A percentile compares a stretch with the other conserved stretches of the same genome.
These are phyloP conservation scores for Xenopus petersii DNA, from an alignment of 2,797 vertebrate species.

Conservation along the genomic window DNA sequence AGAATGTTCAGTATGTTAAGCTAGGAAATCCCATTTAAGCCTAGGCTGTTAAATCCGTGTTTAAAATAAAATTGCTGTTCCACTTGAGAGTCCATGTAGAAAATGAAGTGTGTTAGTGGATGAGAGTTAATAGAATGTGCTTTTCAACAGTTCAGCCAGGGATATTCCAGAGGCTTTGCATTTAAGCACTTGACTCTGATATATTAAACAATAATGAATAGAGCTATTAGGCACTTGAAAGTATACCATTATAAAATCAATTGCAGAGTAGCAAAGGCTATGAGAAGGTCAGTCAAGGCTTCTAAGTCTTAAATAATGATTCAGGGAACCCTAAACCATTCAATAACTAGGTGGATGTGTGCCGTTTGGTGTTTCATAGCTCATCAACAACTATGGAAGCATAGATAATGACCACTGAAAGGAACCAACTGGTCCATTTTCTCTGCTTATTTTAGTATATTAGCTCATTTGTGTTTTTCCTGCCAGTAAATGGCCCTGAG, in stretches of 20 bases:
- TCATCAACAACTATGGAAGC: not conserved
- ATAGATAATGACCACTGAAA: not conserved
- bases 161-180: not conserved
- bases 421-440: not conserved
- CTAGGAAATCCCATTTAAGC: not conserved
- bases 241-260: slow-evolving; percentile 48
- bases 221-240: slow-evolving; percentile 47
- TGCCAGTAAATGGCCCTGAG: too few relatives aligned
- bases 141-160: not conserved
- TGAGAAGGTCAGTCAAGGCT: slow-evolving; percentile 31
- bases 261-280: slow-evolving; percentile 7
- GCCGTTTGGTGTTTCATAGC: not conserved
- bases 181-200: slow-evolving; percentile 21
- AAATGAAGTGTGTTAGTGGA: not conserved
- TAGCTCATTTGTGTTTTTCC: too few relatives aligned
- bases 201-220: slow-evolving; percentile 36
- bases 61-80: not conserved
- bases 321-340: slow-evolving; percentile 9
- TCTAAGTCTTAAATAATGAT: slow-evolving; percentile 10
- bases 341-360: not conserved
- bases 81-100: slow-evolving; percentile 2
- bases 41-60: not conserved
- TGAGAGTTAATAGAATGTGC: not conserved
- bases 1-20: not conserved
- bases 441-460: not conserved